Evolutionary conservation across 1,140 invertebrate genomes (phyloP).

Genomic region (Hydropsyche tenuis): DNA sequence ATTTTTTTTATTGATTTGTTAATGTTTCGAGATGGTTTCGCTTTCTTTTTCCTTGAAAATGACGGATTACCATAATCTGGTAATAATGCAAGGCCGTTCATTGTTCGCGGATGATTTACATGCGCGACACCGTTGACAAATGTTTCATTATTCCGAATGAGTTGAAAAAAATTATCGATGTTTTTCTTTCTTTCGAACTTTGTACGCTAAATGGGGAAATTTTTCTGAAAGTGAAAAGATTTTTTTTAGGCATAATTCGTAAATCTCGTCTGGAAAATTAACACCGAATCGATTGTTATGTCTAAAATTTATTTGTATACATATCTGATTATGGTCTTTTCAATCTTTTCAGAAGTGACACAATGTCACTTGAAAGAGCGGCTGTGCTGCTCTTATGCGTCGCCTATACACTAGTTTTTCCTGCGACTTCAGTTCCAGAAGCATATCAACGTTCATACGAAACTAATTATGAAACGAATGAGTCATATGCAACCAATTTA

Average conservation of each 20-base stretch:
- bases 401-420: constrained; percentile 4
- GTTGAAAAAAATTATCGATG: no score
- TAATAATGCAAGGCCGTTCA: constrained; percentile 10
- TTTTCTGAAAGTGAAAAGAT: no score
- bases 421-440: neutral
- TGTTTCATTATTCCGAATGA: no score
- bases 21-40: neutral
- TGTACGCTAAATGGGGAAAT: no score
- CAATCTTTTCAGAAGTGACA: constrained; percentile 31
- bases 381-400: constrained; percentile 28
- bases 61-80: neutral
- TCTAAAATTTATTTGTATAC: neutral
- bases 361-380: constrained; percentile 23
- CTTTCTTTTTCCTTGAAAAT: constrained; percentile 18
- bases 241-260: no score
- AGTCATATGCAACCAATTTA: constrained; percentile 28
- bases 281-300: neutral
- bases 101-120: neutral
- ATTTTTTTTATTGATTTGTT: no score
- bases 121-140: no score
- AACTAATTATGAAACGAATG: constrained; percentile 1
- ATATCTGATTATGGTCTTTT: constrained; percentile 17
- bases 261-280: no score
- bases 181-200: no score
- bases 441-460: neutral